These are phyloP conservation scores for Scaptomyza hsui DNA, from an alignment of 1,140 invertebrate species.

Conservation along the genomic window DNA sequence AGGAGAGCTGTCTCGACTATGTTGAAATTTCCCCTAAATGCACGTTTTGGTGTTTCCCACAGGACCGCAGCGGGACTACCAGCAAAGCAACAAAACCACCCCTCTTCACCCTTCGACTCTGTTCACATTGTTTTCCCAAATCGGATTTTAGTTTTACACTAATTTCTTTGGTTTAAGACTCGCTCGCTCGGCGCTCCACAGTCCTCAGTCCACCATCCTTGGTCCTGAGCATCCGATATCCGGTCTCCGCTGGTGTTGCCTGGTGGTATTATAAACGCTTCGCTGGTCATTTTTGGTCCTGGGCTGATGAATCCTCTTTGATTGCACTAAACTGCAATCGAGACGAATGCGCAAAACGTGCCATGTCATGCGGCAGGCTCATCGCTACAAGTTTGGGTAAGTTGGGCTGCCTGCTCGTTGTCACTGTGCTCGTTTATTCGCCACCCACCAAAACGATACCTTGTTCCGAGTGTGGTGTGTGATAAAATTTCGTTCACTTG, in stretches of 20 bases:
- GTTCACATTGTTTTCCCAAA: slow-evolving; percentile 83
- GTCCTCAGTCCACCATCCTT: slow-evolving; percentile 26
- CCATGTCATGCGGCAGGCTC: slow-evolving; percentile 61
- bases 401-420: not conserved
- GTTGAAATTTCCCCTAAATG: slow-evolving; percentile 67
- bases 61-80: slow-evolving; percentile 38
- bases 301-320: slow-evolving; percentile 76
- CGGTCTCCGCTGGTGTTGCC: slow-evolving; percentile 31
- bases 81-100: slow-evolving; percentile 32
- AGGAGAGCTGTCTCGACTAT: slow-evolving; percentile 27
- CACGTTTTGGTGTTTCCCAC: slow-evolving; percentile 62
- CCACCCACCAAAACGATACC: not conserved
- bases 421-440: too few species aligned
- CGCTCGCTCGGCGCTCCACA: slow-evolving; percentile 37
- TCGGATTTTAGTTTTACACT: slow-evolving; percentile 84
- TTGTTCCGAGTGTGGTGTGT: slow-evolving; percentile 46
- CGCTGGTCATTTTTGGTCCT: slow-evolving; percentile 68
- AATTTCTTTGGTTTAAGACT: slow-evolving; percentile 84
- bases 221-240: slow-evolving; percentile 20
- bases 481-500: slow-evolving; percentile 72
- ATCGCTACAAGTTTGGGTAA: not conserved
- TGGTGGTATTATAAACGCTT: slow-evolving; percentile 79
- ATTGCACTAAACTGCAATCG: slow-evolving; percentile 82
- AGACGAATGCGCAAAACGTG: slow-evolving; percentile 81
- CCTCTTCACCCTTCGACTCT: slow-evolving; percentile 36